Conservation (phyloP, 2,113 vertebrate genomes). For the Coracopsis vasa region DNA sequence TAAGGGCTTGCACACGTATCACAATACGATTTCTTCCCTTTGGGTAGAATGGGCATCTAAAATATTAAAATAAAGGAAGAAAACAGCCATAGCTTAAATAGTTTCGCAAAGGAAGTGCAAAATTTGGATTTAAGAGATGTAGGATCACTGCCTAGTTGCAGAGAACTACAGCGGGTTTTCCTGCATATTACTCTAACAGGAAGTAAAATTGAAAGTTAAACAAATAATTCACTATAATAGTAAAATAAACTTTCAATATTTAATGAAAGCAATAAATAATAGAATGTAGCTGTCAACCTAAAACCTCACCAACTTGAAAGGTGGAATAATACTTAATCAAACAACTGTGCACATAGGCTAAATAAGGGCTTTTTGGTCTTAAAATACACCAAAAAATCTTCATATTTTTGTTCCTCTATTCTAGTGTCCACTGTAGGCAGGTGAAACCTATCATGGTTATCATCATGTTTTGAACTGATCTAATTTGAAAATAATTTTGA, state of each 20-base stretch:
- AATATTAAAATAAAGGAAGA: background rate
- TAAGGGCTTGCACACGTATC: rapidly evolving
- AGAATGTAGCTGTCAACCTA: background rate
- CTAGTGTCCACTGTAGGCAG: conserved; percentile 22
- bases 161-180: background rate
- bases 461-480: conserved; percentile 17
- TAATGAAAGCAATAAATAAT: conserved; percentile 12
- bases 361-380: background rate
- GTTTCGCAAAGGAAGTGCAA: background rate
- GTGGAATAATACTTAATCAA: background rate
- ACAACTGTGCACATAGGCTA: background rate
- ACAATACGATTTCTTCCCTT: background rate
- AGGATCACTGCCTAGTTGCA: background rate
- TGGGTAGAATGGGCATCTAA: background rate
- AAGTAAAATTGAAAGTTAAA: background rate
- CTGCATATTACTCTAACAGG: background rate
- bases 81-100: background rate
- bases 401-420: background rate
- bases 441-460: conserved; percentile 47
- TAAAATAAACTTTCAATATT: conserved; percentile 7
- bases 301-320: background rate
- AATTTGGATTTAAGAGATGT: background rate
- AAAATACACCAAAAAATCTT: background rate
- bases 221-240: background rate
- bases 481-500: conserved; percentile 69